A percentile compares a stretch with the other conserved stretches of the same genome.
Evolutionary conservation across 2,797 vertebrate genomes (phyloP).

Genomic region (Melanotaenia pygmaea): DNA sequence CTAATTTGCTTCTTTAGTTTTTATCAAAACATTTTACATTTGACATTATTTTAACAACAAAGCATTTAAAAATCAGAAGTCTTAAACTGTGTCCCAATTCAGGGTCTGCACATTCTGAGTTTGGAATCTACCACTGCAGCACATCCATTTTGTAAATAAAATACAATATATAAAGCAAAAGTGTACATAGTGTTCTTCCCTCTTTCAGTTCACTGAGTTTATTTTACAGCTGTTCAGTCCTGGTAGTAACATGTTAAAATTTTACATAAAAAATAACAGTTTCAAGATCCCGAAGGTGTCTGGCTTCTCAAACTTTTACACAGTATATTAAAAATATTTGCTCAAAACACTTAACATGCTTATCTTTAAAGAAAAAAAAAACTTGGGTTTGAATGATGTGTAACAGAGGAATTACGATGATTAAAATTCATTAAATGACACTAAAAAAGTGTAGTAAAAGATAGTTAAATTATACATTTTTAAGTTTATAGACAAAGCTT

Average conservation of each 20-base stretch:
- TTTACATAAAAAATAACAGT: background rate
- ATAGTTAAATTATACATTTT: background rate
- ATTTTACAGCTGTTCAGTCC: too few relatives aligned
- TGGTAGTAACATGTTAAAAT: too few relatives aligned
- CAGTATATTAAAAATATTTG: background rate
- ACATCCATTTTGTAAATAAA: background rate
- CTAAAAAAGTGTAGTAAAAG: background rate
- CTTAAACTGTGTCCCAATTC: background rate
- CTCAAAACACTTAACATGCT: background rate
- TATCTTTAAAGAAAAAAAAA: background rate
- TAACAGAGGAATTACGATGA: background rate
- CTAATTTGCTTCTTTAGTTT: background rate
- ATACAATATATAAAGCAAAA: too few relatives aligned
- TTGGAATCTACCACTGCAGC: background rate
- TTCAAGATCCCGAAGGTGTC: background rate
- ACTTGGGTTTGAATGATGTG: background rate
- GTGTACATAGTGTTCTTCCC: too few relatives aligned
- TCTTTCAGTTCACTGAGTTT: too few relatives aligned
- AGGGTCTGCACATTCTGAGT: background rate
- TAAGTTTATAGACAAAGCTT: background rate
- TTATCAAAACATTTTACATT: background rate
- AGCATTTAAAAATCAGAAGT: background rate
- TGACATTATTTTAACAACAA: background rate
- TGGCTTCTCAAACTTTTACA: background rate
- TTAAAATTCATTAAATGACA: background rate